Evolutionary conservation across 2,888 invertebrate genomes (phyloP).

Genomic region (Tinea trinotella): DNA sequence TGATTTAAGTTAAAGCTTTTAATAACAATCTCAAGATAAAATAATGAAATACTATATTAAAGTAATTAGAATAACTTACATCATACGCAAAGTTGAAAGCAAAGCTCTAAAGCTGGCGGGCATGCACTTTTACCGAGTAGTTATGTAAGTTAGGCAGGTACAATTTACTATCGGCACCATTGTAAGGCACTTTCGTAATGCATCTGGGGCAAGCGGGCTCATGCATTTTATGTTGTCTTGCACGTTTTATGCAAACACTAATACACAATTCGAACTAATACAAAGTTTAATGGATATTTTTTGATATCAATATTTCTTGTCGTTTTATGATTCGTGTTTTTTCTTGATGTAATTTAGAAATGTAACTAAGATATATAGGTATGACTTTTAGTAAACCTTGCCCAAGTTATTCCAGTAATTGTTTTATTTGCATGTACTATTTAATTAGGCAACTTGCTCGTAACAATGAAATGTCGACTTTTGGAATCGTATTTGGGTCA

Average conservation of each 20-base stretch:
- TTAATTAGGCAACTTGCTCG: too few relatives aligned
- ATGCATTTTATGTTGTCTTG: conserved; percentile 38
- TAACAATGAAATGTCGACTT: background rate
- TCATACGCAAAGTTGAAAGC: conserved; percentile 3
- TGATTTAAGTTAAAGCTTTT: background rate
- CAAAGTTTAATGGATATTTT: background rate
- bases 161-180: conserved; percentile 63
- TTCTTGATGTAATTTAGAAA: too few relatives aligned
- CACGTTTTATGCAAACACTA: conserved; percentile 5
- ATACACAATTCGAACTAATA: background rate
- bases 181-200: conserved; percentile 62
- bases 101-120: conserved; percentile 34
- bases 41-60: background rate
- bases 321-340: too few relatives aligned
- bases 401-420: too few relatives aligned
- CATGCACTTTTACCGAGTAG: conserved; percentile 63
- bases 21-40: too few relatives aligned
- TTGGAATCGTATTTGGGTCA: conserved; percentile 14
- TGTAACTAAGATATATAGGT: too few relatives aligned
- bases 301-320: too few relatives aligned
- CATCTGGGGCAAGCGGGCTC: conserved; percentile 38
- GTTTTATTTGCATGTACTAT: too few relatives aligned
- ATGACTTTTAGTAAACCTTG: too few relatives aligned
- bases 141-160: conserved; percentile 59
- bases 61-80: conserved; percentile 5